Percentiles rank a stretch among this genome's conserved stretches.
Evolutionary conservation across 2,113 vertebrate species (phyloP).

Genomic region (Camarhynchus parvulus): DNA sequence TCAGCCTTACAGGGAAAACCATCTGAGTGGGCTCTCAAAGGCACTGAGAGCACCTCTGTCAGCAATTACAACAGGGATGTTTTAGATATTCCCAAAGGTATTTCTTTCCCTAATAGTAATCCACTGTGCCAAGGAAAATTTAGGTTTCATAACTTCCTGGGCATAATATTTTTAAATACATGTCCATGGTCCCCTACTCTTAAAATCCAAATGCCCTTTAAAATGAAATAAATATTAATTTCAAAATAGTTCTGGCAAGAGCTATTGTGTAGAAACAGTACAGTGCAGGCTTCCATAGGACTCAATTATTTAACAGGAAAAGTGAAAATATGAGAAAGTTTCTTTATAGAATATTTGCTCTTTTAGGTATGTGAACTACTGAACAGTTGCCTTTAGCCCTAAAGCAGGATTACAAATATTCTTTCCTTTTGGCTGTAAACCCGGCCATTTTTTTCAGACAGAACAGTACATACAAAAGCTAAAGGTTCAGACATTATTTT

Average conservation of each 20-base stretch:
- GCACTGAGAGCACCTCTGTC: not conserved
- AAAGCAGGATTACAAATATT: not conserved
- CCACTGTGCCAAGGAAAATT: not conserved
- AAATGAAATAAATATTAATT: not conserved
- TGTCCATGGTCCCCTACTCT: not conserved
- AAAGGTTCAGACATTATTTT: not conserved
- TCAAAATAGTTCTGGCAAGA: not conserved
- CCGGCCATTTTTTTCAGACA: not conserved
- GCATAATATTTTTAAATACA: not conserved
- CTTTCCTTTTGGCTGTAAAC: not conserved
- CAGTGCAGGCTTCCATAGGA: not conserved
- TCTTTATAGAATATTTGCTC: not conserved
- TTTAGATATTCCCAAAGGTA: not conserved
- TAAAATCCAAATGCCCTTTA: not conserved
- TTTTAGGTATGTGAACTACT: not conserved
- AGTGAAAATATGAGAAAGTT: not conserved
- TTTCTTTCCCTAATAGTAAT: not conserved
- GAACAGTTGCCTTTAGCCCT: not conserved
- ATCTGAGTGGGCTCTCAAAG: not conserved
- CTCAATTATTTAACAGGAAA: not conserved
- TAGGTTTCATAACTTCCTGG: not conserved
- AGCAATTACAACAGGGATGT: not conserved
- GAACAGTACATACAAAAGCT: not conserved
- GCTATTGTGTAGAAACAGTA: not conserved
- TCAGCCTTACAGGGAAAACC: not conserved